Base-by-base conservation (phyloP, 2,888 invertebrate genomes). In the Magallana nippona region DNA sequence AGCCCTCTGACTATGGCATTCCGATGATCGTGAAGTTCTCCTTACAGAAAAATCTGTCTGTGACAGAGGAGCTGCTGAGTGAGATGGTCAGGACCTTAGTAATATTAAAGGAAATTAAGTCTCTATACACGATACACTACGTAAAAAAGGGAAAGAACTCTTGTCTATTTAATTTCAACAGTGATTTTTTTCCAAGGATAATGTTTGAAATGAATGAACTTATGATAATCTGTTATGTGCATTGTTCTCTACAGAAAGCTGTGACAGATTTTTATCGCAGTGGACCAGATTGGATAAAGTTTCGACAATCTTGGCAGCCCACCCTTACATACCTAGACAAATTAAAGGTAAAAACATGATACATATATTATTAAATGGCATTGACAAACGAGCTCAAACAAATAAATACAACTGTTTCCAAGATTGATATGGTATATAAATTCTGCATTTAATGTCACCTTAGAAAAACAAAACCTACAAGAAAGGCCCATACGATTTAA, bases 11-110 rank as follows among this genome's bases (percentile, higher is more conserved):
- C 94, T 98, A 98, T 94, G 98, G 98, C 0, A 96, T 98, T 78
- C 98, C 98, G 0, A 97, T 98, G 96, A 95, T 97, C 78, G 96
- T 98, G 95, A 97, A 97, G 88, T 98, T 98, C 93, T 97, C 96
- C 86, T 96, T 98, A 87, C 95, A 96, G 2, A 96, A 97, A 91
- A 98, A 98, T 92, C 96, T 96, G 82, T 96, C 97, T 90, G 95
- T 98, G 82, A 96, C 97, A 0, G 96, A 96, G 88, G 97, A 97
- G 92, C 96, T 97, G 17, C 96, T 97, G 94, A 96, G 96, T 88
- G 97, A 98, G 95, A 97, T 98, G 94, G 96, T 96, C 92, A 93
- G 93, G 83, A 71, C 17, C 17, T 17, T 77, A 17, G n/a, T 2
- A 17, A 19, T 2, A 2, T 10, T n/a, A 17, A n/a, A 0, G 19